A percentile compares a stretch with the other conserved stretches of the same genome.
These are phyloP conservation scores for Synergus laeviventris DNA, from an alignment of 2,888 invertebrate genomes.

Conservation along the genomic window DNA sequence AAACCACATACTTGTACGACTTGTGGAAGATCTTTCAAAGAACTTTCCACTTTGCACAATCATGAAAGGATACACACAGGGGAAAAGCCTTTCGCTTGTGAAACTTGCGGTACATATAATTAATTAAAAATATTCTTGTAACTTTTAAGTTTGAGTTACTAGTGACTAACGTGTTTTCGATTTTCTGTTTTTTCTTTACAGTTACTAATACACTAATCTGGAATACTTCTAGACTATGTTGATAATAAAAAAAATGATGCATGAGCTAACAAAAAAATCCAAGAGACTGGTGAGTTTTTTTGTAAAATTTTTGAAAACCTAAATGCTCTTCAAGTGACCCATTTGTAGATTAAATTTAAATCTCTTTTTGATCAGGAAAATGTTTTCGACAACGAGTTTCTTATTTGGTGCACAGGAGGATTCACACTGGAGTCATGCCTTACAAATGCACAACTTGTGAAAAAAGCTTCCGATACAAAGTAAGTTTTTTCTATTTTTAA, in stretches of 20 bases:
- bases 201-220: conserved; percentile 57
- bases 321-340: conserved; percentile 47
- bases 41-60: conserved; percentile 90
- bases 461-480: conserved; percentile 90
- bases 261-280: conserved; percentile 42
- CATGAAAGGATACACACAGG: conserved; percentile 91
- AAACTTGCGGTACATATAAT: conserved; percentile 84
- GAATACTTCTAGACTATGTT: conserved; percentile 5
- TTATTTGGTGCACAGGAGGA: conserved; percentile 89
- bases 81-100: conserved; percentile 91
- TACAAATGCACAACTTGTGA: conserved; percentile 89
- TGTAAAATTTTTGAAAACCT: conserved; percentile 42
- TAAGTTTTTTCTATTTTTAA: conserved; percentile 62
- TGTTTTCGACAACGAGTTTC: conserved; percentile 91
- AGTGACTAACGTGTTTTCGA: conserved; percentile 10
- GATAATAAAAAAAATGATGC: conserved; percentile 71
- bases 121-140: conserved; percentile 32
- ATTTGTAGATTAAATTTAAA: not conserved
- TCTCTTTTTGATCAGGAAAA: conserved; percentile 80
- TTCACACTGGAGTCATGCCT: conserved; percentile 91
- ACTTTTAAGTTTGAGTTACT: not conserved
- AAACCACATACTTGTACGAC: conserved; percentile 86
- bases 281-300: conserved; percentile 1
- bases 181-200: conserved; percentile 48
- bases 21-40: conserved; percentile 90